Evolutionary conservation across 2,888 invertebrate genomes (phyloP).

Genomic region (Acleris holmiana): DNA sequence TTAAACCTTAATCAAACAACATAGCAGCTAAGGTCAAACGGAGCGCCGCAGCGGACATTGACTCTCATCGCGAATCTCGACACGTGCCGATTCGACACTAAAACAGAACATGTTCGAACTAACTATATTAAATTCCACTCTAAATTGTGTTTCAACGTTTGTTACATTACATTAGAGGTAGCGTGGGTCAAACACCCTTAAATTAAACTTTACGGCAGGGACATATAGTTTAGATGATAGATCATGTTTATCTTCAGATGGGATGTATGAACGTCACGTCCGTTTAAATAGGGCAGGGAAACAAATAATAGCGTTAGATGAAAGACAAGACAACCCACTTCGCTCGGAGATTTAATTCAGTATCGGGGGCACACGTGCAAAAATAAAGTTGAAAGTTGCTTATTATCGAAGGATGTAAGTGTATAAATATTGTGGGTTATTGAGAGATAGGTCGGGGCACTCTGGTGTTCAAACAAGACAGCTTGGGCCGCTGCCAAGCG

Average conservation of each 20-base stretch:
- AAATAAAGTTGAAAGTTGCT: conserved; percentile 25
- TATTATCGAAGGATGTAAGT: conserved; percentile 12
- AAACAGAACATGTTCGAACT: conserved; percentile 17
- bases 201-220: conserved; percentile 9
- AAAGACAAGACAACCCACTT: conserved; percentile 31
- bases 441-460: conserved; percentile 11
- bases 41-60: conserved; percentile 20
- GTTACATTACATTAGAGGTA: conserved; percentile 9
- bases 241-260: conserved; percentile 33
- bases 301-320: conserved; percentile 25
- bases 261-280: conserved; percentile 27
- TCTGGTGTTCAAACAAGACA: conserved; percentile 28
- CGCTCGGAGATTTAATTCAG: conserved; percentile 18
- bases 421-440: conserved; percentile 32
- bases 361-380: conserved; percentile 30
- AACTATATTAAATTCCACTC: conserved; percentile 23
- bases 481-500: conserved; percentile 28
- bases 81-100: conserved; percentile 26
- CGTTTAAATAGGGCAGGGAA: conserved; percentile 29
- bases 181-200: conserved; percentile 23
- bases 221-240: conserved; percentile 28
- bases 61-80: conserved; percentile 28
- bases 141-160: conserved; percentile 13
- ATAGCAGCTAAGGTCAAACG: conserved; percentile 12
- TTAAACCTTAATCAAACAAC: conserved; percentile 3